Evolutionary conservation across 2,797 vertebrate species (phyloP), one percentile per base, ranked within the genome.

Genomic region (Silurus lanzhouensis): DNA sequence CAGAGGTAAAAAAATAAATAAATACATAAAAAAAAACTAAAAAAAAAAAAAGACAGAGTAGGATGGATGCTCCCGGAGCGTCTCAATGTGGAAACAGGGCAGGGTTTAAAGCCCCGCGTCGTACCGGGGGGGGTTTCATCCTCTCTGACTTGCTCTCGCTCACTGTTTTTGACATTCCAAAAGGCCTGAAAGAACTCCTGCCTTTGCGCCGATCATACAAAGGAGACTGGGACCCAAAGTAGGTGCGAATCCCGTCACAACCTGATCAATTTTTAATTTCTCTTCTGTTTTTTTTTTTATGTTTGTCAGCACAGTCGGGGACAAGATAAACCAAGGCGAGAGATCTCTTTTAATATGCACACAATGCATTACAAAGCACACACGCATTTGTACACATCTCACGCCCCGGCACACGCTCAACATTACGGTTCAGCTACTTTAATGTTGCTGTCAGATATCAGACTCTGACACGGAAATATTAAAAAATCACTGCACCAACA

Each of bases 251-350:
- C 88, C 80, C 86, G 63, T 81, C 61, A 64, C 79, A 55, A 93
- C 91, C 89, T 92, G 90, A 94, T 95, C 78, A 89, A 95, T 95
- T 94, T 94, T 94, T 94, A 90, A 95, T 95, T 94, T 87, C 87
- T 87, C 89, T 90, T 72, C 87, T 74, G 87, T 83, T 38, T 92
- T 93, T 91, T 92, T 93, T 90, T 92, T 93, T 89, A 92, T 92
- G 91, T 93, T 91, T 91, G 89, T 91, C 89, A 92, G 86, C 85
- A 89, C 92, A 85, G 91, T 91, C 91, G 89, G 88, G 90, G 88
- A 86, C 71, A 77, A 91, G 90, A 82, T 84, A 68, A 46, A 84
- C 70, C 60, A 52, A 77, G 77, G 84, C 80, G 87, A 86, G 83
- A 83, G 83, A 66, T 74, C 46, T 67, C 71, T 66, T 81, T 84